These are phyloP conservation scores for Cryptotis parvus DNA, from an alignment of 2,113 vertebrate species.

Conservation along the genomic window DNA sequence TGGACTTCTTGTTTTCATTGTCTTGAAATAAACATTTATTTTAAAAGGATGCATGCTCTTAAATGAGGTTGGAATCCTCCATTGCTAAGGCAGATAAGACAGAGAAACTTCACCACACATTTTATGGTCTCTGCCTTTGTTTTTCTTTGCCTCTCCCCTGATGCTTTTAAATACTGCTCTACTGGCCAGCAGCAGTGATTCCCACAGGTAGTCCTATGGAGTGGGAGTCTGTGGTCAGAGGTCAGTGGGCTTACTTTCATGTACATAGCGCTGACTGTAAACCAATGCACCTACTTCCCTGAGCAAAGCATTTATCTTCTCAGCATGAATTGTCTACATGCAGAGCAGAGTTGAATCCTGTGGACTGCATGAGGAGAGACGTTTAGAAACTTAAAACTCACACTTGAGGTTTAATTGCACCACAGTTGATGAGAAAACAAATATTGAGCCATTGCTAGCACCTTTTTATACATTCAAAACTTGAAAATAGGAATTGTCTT, in stretches of 20 bases:
- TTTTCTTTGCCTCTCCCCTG: constrained; percentile 62
- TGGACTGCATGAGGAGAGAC: constrained; percentile 40
- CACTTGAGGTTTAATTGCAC: constrained; percentile 47
- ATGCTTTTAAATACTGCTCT: constrained; percentile 42
- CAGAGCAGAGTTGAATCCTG: constrained; percentile 34
- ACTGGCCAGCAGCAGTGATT: constrained; percentile 45
- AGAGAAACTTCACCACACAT: neutral
- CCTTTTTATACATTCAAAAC: neutral
- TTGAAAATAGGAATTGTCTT: constrained; percentile 42
- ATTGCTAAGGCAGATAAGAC: constrained; percentile 25
- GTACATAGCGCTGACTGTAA: constrained; percentile 67
- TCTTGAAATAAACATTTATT: neutral
- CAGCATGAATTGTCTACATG: constrained; percentile 72
- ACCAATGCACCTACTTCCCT: constrained; percentile 66
- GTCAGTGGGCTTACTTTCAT: constrained; percentile 76
- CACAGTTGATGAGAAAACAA: constrained; percentile 54
- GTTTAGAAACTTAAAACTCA: constrained; percentile 59
- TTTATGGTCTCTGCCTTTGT: constrained; percentile 26
- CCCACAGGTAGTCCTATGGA: constrained; percentile 74
- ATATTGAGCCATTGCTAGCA: neutral
- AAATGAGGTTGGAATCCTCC: neutral
- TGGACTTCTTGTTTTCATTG: neutral
- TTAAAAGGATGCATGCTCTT: neutral
- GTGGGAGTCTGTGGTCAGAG: constrained; percentile 63
- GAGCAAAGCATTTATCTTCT: constrained; percentile 74